These are phyloP conservation scores for Alsophila aescularia DNA, from an alignment of 2,888 invertebrate genomes.

Conservation along the genomic window DNA sequence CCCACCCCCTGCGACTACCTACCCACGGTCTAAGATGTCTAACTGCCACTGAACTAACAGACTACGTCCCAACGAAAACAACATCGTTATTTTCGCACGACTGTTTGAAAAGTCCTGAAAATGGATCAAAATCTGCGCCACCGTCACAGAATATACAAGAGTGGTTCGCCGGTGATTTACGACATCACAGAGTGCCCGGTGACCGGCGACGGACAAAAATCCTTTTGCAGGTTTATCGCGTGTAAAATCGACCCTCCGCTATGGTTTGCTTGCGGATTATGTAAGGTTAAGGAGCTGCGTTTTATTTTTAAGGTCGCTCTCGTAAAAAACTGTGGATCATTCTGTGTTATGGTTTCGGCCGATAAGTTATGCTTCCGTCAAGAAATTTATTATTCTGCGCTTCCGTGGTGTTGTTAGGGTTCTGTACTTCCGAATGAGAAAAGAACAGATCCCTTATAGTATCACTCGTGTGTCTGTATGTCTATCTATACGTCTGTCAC, in stretches of 20 bases:
- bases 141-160: constrained; percentile 15
- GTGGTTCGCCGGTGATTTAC: constrained; percentile 34
- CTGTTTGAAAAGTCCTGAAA: constrained; percentile 1
- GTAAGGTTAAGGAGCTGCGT: constrained; percentile 53
- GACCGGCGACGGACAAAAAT: constrained; percentile 54
- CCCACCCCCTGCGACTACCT: no score
- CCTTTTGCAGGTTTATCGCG: constrained; percentile 66
- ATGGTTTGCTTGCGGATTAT: constrained; percentile 63
- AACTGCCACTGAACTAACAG: background rate
- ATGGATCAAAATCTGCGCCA: constrained; percentile 4
- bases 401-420: constrained; percentile 30
- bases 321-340: constrained; percentile 44
- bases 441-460: no score
- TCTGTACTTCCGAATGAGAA: background rate
- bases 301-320: constrained; percentile 46
- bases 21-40: no score
- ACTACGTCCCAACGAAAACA: background rate
- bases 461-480: no score
- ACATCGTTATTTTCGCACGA: background rate
- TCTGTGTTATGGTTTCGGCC: constrained; percentile 29
- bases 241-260: constrained; percentile 62
- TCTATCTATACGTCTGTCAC: no score
- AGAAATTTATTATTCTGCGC: constrained; percentile 29
- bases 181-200: constrained; percentile 38
- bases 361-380: constrained; percentile 24